Evolutionary conservation across 2,888 invertebrate species (phyloP), one percentile per base, ranked within the genome.

Genomic region (Phlogophora meticulosa): DNA sequence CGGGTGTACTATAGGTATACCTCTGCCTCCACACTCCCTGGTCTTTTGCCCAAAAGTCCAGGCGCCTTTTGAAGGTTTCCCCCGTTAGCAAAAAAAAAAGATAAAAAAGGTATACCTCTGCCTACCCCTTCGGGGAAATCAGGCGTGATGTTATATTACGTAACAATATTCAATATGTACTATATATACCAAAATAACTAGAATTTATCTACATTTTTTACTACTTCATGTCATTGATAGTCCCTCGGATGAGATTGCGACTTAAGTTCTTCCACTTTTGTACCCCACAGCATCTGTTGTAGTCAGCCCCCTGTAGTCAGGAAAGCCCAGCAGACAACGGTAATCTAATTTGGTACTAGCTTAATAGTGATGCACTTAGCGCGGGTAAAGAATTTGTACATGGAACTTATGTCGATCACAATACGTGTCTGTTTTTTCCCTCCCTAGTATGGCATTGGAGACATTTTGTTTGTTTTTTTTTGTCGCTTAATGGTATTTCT

Each of bases 291-390:
- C 57, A 57, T 9, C 17, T 43, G 45, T n/a, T 56, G 17, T 38
- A 64, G 59, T 64, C 53, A 64, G 59, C 70, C 72, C 80, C 76
- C 69, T 72, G 81, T 62, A 68, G 76, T 63, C 72, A 76, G 78
- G 76, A 87, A 86, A 87, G 87, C 86, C 86, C 85, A 86, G 82
- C 81, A 84, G 86, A 84, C 86, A 72, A 72, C 73, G 13, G 53
- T 90, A 91, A 91, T 91, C 85, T 85, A 88, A 91, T 91, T 89
- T 81, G 76, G 74, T 80, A 73, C 78, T 76, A 84, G 81, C 86
- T 80, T 83, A 82, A 79, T 74, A 81, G 83, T 80, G 84, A 84
- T 86, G 86, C 89, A 89, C 88, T 90, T 87, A 89, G 73, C 62
- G 60, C 22, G n/a, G 43, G 38, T 40, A 70, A 63, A 56, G 69